Base-by-base conservation (phyloP, 2,113 vertebrate genomes). In the Dasyornis broadbenti region DNA sequence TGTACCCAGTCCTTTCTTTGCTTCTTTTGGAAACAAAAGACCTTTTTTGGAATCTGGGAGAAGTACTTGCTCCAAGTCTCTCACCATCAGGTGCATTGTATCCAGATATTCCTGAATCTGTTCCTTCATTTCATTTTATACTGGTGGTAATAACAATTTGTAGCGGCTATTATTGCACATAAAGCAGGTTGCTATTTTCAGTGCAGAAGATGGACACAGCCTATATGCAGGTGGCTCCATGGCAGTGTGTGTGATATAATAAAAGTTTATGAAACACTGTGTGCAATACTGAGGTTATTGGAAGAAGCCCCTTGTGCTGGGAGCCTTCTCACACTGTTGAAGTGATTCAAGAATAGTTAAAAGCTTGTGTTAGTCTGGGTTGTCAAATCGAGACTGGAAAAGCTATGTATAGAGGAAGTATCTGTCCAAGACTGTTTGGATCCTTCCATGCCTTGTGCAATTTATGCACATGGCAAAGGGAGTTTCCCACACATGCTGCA, bases 181-280 rank as follows among this genome's bases (percentile, higher is more conserved):
- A 66, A 52, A 93, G 57, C 47, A 68, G 21, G 27, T 31, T 92
- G 30, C 76, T 54, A 31, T 82, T 96, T 87, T 94, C 72, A n/a
- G 27, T 33, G 47, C 73, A 56, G 72, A 89, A 78, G 72, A 37
- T 26, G 72, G 69, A 28, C 50, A 33, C 18, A n/a, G 7, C 13
- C 2, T 42, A 11, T 17, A 5, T 59, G 88, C 72, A 94, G 72
- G 69, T 89, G 94, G 71, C 56, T 92, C 68, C 30, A 15, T 31
- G 86, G 77, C 49, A 68, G n/a, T n/a, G 22, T 70, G 54, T 45
- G 68, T 42, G 73, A 68, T 78, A 49, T 20, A 71, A 60, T 56
- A 47, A 78, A 90, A 78, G 44, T 42, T 95, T 86, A 88, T 96
- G 82, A 84, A 95, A 68, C 60, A 77, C 77, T 64, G 31, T 61